Conservation (phyloP, 2,888 invertebrate species). For the Sialis lutaria region DNA sequence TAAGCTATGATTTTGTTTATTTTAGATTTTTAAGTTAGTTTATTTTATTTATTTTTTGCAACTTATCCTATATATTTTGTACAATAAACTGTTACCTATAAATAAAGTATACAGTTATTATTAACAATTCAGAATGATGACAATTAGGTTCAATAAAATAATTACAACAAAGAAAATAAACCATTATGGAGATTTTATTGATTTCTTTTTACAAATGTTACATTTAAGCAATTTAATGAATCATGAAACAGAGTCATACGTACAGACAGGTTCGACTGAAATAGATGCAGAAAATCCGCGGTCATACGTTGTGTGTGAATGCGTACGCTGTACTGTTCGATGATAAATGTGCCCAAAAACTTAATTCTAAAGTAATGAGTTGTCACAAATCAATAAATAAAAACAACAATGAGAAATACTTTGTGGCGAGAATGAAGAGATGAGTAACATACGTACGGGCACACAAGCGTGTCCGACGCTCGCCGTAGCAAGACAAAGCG, state of each 20-base stretch:
- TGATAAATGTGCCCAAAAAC: neutral
- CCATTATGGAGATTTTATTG: slow-evolving; percentile 31
- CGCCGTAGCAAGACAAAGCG: too few relatives aligned
- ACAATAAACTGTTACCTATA: too few relatives aligned
- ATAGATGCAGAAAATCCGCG: neutral
- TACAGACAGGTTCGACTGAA: neutral
- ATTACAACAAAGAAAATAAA: neutral
- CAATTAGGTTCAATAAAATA: too few relatives aligned
- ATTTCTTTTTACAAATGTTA: slow-evolving; percentile 28
- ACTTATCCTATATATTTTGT: too few relatives aligned
- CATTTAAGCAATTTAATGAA: slow-evolving; percentile 27
- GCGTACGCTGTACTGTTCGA: neutral
- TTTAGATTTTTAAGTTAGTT: too few relatives aligned
- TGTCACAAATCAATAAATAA: neutral
- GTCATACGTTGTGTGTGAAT: neutral
- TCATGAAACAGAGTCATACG: slow-evolving; percentile 5
- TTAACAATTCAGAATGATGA: too few relatives aligned
- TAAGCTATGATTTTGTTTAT: too few relatives aligned
- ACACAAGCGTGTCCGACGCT: too few relatives aligned
- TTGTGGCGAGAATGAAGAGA: neutral
- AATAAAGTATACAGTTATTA: too few relatives aligned
- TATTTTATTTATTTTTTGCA: too few relatives aligned
- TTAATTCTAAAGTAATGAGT: neutral
- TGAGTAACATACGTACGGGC: neutral
- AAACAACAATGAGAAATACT: neutral